Percentiles rank a stretch among this genome's conserved stretches.
These are phyloP conservation scores for Sorex maritimensis DNA, from an alignment of 2,797 vertebrate species.

Conservation along the genomic window DNA sequence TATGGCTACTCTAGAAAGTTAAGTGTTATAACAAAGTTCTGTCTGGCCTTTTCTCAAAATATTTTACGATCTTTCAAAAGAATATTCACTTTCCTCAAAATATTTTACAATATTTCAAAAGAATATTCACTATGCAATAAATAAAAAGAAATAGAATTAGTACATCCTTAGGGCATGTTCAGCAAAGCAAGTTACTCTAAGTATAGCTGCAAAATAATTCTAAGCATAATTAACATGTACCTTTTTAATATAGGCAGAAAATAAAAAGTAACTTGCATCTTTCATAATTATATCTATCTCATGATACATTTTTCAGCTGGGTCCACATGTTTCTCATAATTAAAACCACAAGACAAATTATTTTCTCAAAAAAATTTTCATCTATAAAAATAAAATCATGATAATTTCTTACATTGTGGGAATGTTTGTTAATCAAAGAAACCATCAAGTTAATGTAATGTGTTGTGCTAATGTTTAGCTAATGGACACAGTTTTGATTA, in stretches of 20 bases:
- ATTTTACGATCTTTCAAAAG: neutral
- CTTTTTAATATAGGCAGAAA: neutral
- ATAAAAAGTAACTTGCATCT: neutral
- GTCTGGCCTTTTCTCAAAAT: neutral
- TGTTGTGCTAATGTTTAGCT: slow-evolving; percentile 66
- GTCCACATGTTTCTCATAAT: slow-evolving; percentile 54
- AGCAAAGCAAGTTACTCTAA: slow-evolving; percentile 41
- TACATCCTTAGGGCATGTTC: neutral
- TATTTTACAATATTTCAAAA: neutral
- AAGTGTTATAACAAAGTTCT: neutral
- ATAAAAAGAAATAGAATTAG: neutral
- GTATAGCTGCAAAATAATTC: neutral
- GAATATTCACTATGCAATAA: slow-evolving; percentile 4
- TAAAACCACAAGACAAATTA: slow-evolving; percentile 31
- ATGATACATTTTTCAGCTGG: neutral
- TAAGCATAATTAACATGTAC: slow-evolving; percentile 13
- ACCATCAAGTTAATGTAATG: slow-evolving; percentile 69
- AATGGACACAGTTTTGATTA: slow-evolving; percentile 63
- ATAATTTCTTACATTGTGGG: slow-evolving; percentile 58
- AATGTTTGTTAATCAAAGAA: slow-evolving; percentile 77
- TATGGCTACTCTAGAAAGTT: neutral
- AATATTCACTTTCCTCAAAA: neutral
- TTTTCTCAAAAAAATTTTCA: neutral
- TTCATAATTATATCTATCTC: neutral
- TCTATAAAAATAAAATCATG: slow-evolving; percentile 68